Base-by-base conservation (phyloP, 2,113 vertebrate genomes). In the Nothobranchius furzeri region DNA sequence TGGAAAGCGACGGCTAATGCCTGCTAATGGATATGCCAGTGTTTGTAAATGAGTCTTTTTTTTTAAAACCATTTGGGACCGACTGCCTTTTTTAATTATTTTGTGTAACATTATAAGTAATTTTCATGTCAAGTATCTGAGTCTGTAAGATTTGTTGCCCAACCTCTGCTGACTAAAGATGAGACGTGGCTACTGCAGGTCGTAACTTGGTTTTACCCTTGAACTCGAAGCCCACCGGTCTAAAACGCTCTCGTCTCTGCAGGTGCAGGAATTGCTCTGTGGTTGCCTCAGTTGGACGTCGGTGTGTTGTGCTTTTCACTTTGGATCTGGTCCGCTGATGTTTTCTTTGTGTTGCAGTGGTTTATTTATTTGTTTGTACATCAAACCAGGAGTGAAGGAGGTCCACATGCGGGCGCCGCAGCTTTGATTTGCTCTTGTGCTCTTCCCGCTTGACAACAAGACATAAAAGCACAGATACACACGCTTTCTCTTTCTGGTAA, bases 341-440 rank as follows among this genome's bases (percentile, higher is more conserved):
- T 52, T 0, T 35, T 57, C 42, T 64, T 68, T 68, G 51, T 64
- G 24, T 59, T 50, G 40, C 50, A 1, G n/a, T 25, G 60, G n/a
- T 55, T 69, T 53, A 9, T 52, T 52, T 52, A n/a, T 65, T 50
- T 64, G 35, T 30, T 30, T 15, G 1, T 6, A 42, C 43, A 62
- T 68, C 37, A 60, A 30, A 54, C 14, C 46, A 54, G 62, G 40
- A 20, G 62, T 60, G 70, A 53, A 37, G 70, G 45, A 62, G 59
- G 13, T 58, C 75, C 62, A 56, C 52, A 72, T 51, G 17, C 52
- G 4, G 66, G 56, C n/a, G n/a, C 63, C 25, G 66, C 62, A 24
- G 53, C 72, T 82, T 68, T 79, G 68, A 72, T 71, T 78, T 15
- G 49, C 70, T 64, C 56, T 55, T 51, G 13, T 47, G 40, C 60